These are phyloP conservation scores for Echinarachnius parma DNA, from an alignment of 53 echinoderm and acorn worm species.

Conservation along the genomic window DNA sequence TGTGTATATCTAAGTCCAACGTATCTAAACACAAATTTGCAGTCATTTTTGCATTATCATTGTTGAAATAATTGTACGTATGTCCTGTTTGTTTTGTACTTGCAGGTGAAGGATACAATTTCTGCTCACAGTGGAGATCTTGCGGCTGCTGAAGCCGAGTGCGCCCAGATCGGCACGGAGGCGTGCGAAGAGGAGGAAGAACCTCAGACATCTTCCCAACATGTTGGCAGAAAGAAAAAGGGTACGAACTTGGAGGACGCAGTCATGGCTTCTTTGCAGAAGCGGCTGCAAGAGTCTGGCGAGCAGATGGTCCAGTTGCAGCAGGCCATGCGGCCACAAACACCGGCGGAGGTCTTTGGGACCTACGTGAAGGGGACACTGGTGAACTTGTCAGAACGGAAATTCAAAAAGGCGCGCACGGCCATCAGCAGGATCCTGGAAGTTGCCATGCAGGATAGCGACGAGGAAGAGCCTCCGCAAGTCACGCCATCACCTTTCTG, in stretches of 20 bases:
- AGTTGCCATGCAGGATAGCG: slow-evolving; percentile 30
- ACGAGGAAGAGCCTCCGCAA: slow-evolving; percentile 22
- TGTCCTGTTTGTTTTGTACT: background rate
- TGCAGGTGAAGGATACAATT: too few species aligned
- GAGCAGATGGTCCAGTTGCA: slow-evolving; percentile 15
- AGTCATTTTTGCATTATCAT: slow-evolving; percentile 17
- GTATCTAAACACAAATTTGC: background rate
- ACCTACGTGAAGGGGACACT: slow-evolving; percentile 7
- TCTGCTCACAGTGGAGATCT: too few species aligned
- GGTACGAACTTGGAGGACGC: slow-evolving; percentile 13
- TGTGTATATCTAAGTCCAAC: too few species aligned
- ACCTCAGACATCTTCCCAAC: background rate
- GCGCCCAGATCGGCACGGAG: too few species aligned
- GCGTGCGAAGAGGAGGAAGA: too few species aligned
- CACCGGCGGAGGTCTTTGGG: slow-evolving; percentile 13
- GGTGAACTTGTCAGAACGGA: slow-evolving; percentile 1
- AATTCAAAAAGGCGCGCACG: slow-evolving; percentile 21
- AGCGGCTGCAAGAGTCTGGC: slow-evolving; percentile 10
- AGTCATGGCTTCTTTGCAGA: background rate
- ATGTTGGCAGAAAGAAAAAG: slow-evolving; percentile 1
- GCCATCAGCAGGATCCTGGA: slow-evolving; percentile 17
- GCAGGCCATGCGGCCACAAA: slow-evolving; percentile 8
- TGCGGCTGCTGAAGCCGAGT: too few species aligned
- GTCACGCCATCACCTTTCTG: slow-evolving; percentile 2
- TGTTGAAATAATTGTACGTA: background rate